Evolutionary conservation across 2,797 vertebrate genomes (phyloP).

Genomic region (Atherinosoma microstoma): DNA sequence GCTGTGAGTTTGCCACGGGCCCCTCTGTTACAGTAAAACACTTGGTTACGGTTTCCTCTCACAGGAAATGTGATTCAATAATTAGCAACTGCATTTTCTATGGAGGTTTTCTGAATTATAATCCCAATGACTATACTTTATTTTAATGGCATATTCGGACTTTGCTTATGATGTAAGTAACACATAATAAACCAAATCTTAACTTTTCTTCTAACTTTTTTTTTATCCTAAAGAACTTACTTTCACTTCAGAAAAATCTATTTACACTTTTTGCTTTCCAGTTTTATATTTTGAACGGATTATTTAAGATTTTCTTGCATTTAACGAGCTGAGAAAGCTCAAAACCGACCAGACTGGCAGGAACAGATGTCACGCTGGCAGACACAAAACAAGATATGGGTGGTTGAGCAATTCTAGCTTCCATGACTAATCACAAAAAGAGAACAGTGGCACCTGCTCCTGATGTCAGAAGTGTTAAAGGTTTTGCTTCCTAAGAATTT

Average conservation of each 20-base stretch:
- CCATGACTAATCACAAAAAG: not conserved
- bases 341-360: not conserved
- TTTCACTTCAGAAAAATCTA: too few species aligned
- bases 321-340: not conserved
- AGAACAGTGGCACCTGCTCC: slow-evolving; percentile 32
- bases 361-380: slow-evolving; percentile 17
- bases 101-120: too few species aligned
- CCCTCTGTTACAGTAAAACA: not conserved
- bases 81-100: too few species aligned
- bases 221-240: not conserved
- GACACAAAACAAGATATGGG: slow-evolving; percentile 5
- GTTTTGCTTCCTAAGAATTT: slow-evolving; percentile 15
- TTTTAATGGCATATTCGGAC: too few species aligned
- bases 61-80: too few species aligned
- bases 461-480: slow-evolving; percentile 28
- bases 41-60: too few species aligned
- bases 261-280: too few species aligned
- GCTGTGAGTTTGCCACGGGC: not conserved
- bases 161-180: too few species aligned
- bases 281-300: not conserved
- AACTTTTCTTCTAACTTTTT: too few species aligned
- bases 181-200: not conserved
- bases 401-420: not conserved
- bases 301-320: not conserved
- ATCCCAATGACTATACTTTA: too few species aligned